Conservation (phyloP, 2,113 vertebrate species). For the Redunca redunca region DNA sequence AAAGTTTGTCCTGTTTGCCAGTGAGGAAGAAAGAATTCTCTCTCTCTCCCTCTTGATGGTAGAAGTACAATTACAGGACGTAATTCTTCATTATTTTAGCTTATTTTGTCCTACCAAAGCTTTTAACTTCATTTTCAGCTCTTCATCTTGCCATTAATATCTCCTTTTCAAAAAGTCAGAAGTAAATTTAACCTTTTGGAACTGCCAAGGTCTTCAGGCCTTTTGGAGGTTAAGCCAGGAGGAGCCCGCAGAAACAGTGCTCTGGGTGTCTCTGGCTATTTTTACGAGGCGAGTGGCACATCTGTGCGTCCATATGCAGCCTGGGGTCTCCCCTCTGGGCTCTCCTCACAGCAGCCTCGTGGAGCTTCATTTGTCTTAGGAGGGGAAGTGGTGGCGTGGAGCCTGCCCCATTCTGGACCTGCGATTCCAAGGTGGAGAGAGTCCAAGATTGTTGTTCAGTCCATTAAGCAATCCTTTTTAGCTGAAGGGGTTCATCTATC, state of each 20-base stretch:
- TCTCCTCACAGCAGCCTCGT: neutral
- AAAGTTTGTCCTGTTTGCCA: neutral
- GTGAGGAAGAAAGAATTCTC: neutral
- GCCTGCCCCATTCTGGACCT: slow-evolving; percentile 46
- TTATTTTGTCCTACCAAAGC: neutral
- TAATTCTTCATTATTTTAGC: slow-evolving; percentile 10
- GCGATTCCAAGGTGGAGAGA: slow-evolving; percentile 47
- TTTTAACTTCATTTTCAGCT: slow-evolving; percentile 32
- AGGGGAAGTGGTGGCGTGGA: neutral
- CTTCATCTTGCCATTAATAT: neutral
- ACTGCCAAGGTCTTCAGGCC: neutral
- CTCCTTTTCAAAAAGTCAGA: neutral
- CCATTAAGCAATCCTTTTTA: slow-evolving; percentile 72
- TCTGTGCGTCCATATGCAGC: neutral
- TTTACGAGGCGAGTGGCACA: neutral
- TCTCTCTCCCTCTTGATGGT: neutral
- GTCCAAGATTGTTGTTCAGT: slow-evolving; percentile 62
- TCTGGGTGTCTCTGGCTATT: neutral
- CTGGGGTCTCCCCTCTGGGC: neutral
- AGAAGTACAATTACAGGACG: neutral
- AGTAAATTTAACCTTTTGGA: neutral
- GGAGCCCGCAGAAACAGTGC: neutral
- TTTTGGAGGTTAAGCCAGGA: neutral
- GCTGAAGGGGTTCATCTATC: slow-evolving; percentile 73
- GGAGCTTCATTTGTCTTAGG: slow-evolving; percentile 53